Base-by-base conservation (phyloP, 1,140 invertebrate species). In the Diachasma alloeum region DNA sequence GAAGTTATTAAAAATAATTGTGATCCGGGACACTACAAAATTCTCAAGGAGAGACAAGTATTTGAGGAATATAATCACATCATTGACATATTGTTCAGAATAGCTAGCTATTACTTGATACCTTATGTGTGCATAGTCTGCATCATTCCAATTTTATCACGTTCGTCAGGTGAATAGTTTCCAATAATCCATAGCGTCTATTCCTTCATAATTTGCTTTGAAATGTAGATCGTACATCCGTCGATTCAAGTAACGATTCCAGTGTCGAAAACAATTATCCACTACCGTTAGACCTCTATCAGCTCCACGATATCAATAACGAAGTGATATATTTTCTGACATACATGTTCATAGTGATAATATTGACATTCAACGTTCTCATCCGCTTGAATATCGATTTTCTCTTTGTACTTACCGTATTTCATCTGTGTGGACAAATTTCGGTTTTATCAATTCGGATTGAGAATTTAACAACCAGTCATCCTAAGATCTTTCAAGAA, bases 401-500 rank as follows among this genome's bases (percentile, higher is more conserved):
- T 24, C 3, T 76, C 1, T 22, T 31, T 48, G 10, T 70, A 24
- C 8, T 69, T 42, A 44, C 68, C 11, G 31, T 48, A 70, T 31
- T 76, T 4, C 74, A 76, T 67, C 37, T 76, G 4, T 70, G 67
- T 70, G 74, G 74, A 31, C 66, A 76, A 59, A 46, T 70, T 9
- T 76, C 67, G 0, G n/a, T 76, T 48, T 19, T 76, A 0, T 19
- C 31, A 15, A 22, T 53, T 44, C 74, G 74, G n/a, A 76, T 70
- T 37, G 56, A 70, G 4, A 15, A 36, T 8, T 26, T 76, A 10
- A 15, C n/a, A 13, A 53, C n/a, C n/a, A 17, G n/a, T 19, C 6
- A 53, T 53, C 6, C 48, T 4, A 2, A 4, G 0, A 9, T 0
- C 2, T 53, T n/a, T 4, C 48, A 17, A 17, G 1, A 17, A 8